A percentile compares a stretch with the other conserved stretches of the same genome.
Conservation (phyloP, 2,888 invertebrate genomes). For the Apamea monoglypha region DNA sequence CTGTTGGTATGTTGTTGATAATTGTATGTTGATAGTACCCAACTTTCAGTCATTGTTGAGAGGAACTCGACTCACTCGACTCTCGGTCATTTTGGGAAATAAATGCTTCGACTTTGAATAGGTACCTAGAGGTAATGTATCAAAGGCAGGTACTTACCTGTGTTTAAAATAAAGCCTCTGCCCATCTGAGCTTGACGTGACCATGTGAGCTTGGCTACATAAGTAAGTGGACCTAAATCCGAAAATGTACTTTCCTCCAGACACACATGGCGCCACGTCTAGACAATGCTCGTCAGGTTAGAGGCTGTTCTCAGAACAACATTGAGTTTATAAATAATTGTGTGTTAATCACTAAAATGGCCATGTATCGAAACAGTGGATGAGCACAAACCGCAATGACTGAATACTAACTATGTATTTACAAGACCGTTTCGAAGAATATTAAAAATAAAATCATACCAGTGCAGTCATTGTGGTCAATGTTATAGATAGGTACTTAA, state of each 20-base stretch:
- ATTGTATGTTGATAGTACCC: not conserved
- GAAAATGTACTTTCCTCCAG: not conserved
- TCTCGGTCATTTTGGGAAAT: not conserved
- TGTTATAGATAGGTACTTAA: conserved; percentile 6
- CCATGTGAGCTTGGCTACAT: not conserved
- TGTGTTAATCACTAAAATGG: conserved; percentile 18
- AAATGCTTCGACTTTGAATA: not conserved
- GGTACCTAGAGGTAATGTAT: not conserved
- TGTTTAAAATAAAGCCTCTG: not conserved
- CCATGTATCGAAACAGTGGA: conserved; percentile 16
- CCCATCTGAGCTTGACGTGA: no score
- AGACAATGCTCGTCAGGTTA: not conserved
- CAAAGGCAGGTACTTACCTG: no score
- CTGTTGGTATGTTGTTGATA: no score
- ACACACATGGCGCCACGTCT: conserved; percentile 9
- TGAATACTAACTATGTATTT: conserved; percentile 15
- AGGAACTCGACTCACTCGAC: not conserved
- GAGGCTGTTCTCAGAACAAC: conserved; percentile 31
- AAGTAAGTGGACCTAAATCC: no score
- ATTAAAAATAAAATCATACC: conserved; percentile 25
- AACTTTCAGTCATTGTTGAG: not conserved
- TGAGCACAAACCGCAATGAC: conserved; percentile 53
- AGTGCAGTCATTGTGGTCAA: conserved; percentile 48
- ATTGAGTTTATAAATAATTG: conserved; percentile 38
- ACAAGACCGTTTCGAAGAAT: conserved; percentile 44